Base-by-base conservation (phyloP, 2,113 vertebrate species). In the Tympanuchus pallidicinctus region DNA sequence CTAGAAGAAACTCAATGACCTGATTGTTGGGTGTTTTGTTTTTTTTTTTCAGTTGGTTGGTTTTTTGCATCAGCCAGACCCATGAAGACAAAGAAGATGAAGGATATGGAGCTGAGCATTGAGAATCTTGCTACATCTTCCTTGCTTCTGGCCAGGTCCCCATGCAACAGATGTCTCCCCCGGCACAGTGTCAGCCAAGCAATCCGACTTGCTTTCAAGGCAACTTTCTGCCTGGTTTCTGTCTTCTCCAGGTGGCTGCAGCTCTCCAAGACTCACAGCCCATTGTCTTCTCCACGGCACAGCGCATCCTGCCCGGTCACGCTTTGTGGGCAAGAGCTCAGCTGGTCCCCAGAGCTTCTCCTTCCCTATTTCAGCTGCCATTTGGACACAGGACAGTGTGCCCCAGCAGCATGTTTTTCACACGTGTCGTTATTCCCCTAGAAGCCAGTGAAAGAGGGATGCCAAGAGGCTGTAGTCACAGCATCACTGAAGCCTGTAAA, bases 381-480 rank as follows among this genome's bases (percentile, higher is more conserved):
- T 92, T 83, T 90, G 87, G 91, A 64, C 57, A 69, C 0, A 3
- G 40, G 43, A 38, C 5, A 0, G 15, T 45, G 59, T 89, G 59
- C 92, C 88, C 86, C 67, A 73, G 60, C 64, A 81, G 47, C 93
- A 70, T 50, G 83, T 83, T 90, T 91, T 83, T 71, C 89, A 81
- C 90, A 93, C 25, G 34, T 75, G 92, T 84, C 27, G 1, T 42
- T 63, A 5, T 90, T 93, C 74, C 76, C 66, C 32, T 73, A 12
- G 27, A 93, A 89, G 88, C 59, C 1, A 0, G 73, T 32, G 90
- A 43, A 86, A 73, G 61, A 64, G 40, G 69, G 70, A 57, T 47
- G 85, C 91, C 89, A 91, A 96, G 90, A 93, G 4, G n/a, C 59
- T 73, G 80, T 57, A 86, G 89, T 92, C 86, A 85, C 88, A 88